Conservation (phyloP, 2,888 invertebrate genomes). For the Acanthoscelides obtectus region DNA sequence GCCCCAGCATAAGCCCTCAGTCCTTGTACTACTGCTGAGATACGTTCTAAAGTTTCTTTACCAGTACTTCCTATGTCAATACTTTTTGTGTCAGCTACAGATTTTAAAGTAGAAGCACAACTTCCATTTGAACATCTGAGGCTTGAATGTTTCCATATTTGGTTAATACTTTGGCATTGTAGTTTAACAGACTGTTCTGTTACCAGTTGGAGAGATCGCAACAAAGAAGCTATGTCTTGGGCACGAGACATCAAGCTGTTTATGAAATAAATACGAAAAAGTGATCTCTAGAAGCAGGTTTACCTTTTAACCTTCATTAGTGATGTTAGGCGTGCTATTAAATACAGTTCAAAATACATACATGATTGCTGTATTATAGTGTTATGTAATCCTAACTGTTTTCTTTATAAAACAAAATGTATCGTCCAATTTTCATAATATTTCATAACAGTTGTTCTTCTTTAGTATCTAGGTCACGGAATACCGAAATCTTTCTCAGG, state of each 20-base stretch:
- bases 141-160: constrained; percentile 67
- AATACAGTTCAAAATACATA: neutral
- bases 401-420: neutral
- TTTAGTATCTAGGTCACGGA: no score
- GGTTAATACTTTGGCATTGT: constrained; percentile 58
- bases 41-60: constrained; percentile 58
- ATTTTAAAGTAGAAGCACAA: constrained; percentile 20
- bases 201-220: constrained; percentile 67
- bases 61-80: constrained; percentile 46
- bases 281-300: neutral
- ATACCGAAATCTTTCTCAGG: no score
- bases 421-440: neutral
- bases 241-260: constrained; percentile 51
- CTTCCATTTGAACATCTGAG: constrained; percentile 49
- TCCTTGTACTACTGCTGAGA: constrained; percentile 67
- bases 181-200: constrained; percentile 61
- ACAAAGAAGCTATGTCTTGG: constrained; percentile 62
- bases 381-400: neutral
- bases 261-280: neutral
- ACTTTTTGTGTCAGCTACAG: constrained; percentile 9
- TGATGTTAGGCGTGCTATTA: neutral
- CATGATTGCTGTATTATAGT: neutral
- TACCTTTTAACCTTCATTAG: neutral
- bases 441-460: neutral
- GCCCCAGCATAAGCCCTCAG: constrained; percentile 55